Percentiles rank a stretch among this genome's conserved stretches.
phyloP scores from a whole-genome alignment of 2,113 vertebrate species.

The Coreoperca whiteheadi region DNA sequence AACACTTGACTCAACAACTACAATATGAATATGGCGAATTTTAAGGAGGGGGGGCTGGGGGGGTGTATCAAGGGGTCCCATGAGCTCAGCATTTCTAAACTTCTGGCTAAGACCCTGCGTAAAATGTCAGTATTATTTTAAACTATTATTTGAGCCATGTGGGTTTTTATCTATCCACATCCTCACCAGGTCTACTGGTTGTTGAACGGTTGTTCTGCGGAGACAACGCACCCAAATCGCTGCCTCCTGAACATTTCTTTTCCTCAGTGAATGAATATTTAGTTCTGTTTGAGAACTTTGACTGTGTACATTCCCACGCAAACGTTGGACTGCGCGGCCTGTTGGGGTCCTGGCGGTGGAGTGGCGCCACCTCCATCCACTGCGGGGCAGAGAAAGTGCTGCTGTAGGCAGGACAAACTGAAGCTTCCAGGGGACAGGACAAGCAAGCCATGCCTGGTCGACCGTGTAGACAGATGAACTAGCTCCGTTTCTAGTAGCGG shows the following conservation, averaged over 20 bases:
- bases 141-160: not conserved
- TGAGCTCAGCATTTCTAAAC: too few species aligned
- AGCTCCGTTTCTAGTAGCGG: not conserved
- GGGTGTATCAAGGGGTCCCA: too few species aligned
- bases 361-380: conserved; percentile 51
- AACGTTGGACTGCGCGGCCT: too few species aligned
- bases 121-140: not conserved
- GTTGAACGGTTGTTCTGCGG: not conserved
- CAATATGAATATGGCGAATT: too few species aligned
- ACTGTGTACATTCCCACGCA: too few species aligned
- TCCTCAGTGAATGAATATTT: not conserved
- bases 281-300: not conserved
- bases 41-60: too few species aligned
- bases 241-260: not conserved
- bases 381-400: not conserved
- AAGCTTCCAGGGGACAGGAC: not conserved
- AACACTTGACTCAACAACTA: not conserved
- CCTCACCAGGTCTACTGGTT: too few species aligned
- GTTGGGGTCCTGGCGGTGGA: conserved; percentile 15
- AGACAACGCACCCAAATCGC: too few species aligned
- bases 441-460: not conserved
- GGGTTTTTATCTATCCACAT: not conserved
- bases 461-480: not conserved
- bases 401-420: conserved; percentile 26
- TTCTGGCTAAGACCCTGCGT: too few species aligned